Evolutionary conservation across 2,113 vertebrate genomes (phyloP), one percentile per base, ranked within the genome.

Genomic region (Galemys pyrenaicus): DNA sequence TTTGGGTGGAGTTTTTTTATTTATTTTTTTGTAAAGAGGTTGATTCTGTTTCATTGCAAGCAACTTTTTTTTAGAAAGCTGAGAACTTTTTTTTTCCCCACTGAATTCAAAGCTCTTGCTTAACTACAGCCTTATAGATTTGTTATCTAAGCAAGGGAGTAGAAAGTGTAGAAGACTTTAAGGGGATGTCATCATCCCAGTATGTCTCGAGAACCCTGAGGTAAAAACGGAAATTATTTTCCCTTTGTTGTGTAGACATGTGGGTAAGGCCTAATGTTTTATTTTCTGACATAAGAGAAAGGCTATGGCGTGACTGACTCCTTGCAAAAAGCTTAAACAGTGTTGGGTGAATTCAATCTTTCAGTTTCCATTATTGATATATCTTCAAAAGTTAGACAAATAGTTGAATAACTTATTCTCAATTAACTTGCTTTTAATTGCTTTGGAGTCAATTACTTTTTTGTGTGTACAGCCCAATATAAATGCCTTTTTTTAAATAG

Each of bases 21-120:
- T 41, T 16, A n/a, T n/a, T 28, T 41, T 54, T 81, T 87, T 39
- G 64, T 30, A 37, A 26, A 30, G 8, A 60, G 11, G 5, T 41
- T 51, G 9, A 8, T 39, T 67, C 58, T 73, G 19, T 85, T 37
- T 70, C n/a, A 41, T 39, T 60, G 17, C 86, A 79, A 92, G 82
- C 49, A 65, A 22, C 58, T 94, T 77, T 37, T n/a, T 74, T 54
- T 83, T 87, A 71, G 28, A 84, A 95, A 97, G 39, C 75, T 93
- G 41, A 26, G 6, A 68, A 12, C 77, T 2, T 0, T 85, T 22
- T 51, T 96, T 96, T 95, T n/a, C n/a, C n/a, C n/a, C 95, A 39
- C 92, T 94, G 89, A 96, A 83, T 64, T 89, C 67, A 41, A 54
- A 97, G 46, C 7, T 67, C 51, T 54, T 82, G 9, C 67, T 78